These are phyloP conservation scores for Rhopalosiphum maidis DNA, from an alignment of 1,140 invertebrate species.

Conservation along the genomic window DNA sequence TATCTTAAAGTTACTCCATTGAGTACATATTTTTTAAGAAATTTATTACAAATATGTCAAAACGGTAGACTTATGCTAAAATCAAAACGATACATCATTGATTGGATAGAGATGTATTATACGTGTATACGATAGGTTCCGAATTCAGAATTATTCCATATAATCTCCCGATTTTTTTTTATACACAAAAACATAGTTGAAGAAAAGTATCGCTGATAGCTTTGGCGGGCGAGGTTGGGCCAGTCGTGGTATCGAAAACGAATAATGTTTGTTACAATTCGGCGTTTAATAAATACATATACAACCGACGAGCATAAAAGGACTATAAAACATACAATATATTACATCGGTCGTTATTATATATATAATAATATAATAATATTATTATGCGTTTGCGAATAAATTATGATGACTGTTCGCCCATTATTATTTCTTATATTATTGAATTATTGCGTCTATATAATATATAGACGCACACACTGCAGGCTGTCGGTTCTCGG, in stretches of 20 bases:
- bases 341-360: slow-evolving; percentile 4
- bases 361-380: background rate
- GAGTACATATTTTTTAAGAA: background rate
- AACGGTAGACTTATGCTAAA: background rate
- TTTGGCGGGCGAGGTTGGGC: background rate
- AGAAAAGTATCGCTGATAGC: background rate
- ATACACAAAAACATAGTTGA: too few species aligned
- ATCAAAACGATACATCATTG: background rate
- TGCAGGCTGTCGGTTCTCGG: slow-evolving; percentile 7
- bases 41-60: background rate
- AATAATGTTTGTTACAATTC: background rate
- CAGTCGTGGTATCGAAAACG: background rate
- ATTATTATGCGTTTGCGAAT: background rate
- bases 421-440: slow-evolving; percentile 14
- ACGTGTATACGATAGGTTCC: too few species aligned
- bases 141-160: too few species aligned
- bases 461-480: background rate
- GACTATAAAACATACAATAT: slow-evolving; percentile 18
- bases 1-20: background rate
- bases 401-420: slow-evolving; percentile 3
- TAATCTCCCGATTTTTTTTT: too few species aligned
- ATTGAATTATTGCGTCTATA: slow-evolving; percentile 10
- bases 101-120: too few species aligned
- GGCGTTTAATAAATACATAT: background rate
- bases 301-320: background rate